These are phyloP conservation scores for Pinctada fucata DNA, from an alignment of 2,888 invertebrate genomes.

Conservation along the genomic window DNA sequence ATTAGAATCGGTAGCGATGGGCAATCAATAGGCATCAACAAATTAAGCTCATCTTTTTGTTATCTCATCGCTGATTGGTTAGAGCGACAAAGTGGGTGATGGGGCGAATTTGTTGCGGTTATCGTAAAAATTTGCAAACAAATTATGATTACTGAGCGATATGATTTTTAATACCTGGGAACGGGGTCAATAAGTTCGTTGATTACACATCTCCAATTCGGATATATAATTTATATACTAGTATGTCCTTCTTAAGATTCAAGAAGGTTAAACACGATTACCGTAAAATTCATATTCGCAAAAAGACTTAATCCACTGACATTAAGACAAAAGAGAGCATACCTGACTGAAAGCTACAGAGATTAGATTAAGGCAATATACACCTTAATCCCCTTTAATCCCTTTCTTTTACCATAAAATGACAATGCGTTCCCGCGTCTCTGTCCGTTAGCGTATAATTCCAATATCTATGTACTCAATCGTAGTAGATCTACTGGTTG, in stretches of 20 bases:
- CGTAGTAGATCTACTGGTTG: no score
- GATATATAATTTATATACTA: background rate
- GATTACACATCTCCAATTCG: no score
- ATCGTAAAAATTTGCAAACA: no score
- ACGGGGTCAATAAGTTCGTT: no score
- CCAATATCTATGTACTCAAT: background rate
- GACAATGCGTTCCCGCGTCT: background rate
- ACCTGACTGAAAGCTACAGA: background rate
- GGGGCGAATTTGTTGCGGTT: no score
- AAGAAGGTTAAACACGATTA: background rate
- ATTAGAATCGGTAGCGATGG: no score
- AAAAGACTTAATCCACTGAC: background rate
- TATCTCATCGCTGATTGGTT: no score
- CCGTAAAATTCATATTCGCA: background rate
- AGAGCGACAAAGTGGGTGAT: no score
- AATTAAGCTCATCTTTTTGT: no score
- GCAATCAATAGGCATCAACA: no score
- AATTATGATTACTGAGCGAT: no score
- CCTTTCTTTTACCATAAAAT: background rate
- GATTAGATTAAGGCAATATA: conserved; percentile 4
- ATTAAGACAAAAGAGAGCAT: background rate
- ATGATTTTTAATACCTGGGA: no score
- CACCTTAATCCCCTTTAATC: background rate
- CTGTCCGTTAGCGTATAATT: background rate
- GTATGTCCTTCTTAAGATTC: background rate